These are phyloP conservation scores for Pseudocheirus occidentalis DNA, from an alignment of 2,797 vertebrate species.

Conservation along the genomic window DNA sequence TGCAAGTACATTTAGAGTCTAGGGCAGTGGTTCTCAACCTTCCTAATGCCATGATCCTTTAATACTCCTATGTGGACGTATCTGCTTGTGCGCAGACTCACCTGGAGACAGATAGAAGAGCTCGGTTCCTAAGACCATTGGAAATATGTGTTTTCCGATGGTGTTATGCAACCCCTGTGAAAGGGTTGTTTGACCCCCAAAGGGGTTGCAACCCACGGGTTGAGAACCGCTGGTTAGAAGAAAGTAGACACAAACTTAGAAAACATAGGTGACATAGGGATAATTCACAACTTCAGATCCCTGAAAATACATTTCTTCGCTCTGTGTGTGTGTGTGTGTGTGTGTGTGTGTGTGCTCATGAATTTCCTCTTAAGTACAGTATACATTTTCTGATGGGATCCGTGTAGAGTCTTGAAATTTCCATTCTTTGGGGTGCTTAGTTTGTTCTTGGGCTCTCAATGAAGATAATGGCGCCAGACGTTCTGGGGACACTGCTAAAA, in stretches of 20 bases:
- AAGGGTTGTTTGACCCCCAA: too few relatives aligned
- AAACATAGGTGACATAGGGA: too few relatives aligned
- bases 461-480: background rate
- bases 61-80: too few relatives aligned
- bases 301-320: background rate
- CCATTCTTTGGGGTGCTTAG: background rate
- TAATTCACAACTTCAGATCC: background rate
- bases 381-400: background rate
- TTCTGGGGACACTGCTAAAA: background rate
- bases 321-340: background rate
- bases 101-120: too few relatives aligned
- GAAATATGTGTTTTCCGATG: too few relatives aligned
- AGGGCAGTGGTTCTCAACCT: too few relatives aligned
- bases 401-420: background rate
- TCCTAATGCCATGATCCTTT: too few relatives aligned
- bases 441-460: background rate
- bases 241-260: background rate
- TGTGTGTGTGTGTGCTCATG: background rate
- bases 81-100: too few relatives aligned
- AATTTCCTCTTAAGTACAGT: background rate
- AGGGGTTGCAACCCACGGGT: too few relatives aligned
- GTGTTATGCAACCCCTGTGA: too few relatives aligned
- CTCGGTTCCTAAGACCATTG: too few relatives aligned
- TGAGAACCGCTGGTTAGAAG: background rate
- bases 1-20: background rate